Evolutionary conservation across 2,113 vertebrate genomes (phyloP).

Genomic region (Alligator mississippiensis): DNA sequence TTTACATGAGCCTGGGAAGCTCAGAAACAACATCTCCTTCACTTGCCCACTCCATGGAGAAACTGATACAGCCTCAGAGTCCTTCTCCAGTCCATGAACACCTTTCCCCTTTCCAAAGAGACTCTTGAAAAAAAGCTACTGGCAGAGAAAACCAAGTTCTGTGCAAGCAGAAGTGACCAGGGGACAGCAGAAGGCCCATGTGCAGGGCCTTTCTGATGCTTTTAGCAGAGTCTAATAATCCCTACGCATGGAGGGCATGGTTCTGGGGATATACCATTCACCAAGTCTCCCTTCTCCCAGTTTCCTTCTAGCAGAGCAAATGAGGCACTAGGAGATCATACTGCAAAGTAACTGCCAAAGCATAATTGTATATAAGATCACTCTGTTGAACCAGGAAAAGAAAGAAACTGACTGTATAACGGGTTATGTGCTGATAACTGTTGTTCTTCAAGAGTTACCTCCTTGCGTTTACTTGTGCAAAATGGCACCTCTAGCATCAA

Average conservation of each 20-base stretch:
- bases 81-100: not conserved
- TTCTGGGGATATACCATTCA: not conserved
- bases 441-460: not conserved
- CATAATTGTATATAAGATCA: not conserved
- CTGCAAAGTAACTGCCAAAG: not conserved
- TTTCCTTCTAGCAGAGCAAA: not conserved
- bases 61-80: not conserved
- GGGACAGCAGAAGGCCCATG: not conserved
- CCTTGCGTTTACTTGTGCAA: not conserved
- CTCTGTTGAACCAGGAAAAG: not conserved
- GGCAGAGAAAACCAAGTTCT: not conserved
- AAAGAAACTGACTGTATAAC: not conserved
- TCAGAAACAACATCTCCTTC: not conserved
- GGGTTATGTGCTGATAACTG: not conserved
- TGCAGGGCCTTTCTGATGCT: not conserved
- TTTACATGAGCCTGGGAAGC: not conserved
- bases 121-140: not conserved
- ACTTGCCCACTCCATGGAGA: not conserved
- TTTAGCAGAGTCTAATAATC: not conserved
- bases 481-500: not conserved
- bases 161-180: not conserved
- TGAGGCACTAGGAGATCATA: not conserved
- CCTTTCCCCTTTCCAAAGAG: not conserved
- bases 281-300: not conserved
- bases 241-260: not conserved